These are phyloP conservation scores for Trididemnum miniatum DNA, from an alignment of 23 tunicate genomes.

Conservation along the genomic window DNA sequence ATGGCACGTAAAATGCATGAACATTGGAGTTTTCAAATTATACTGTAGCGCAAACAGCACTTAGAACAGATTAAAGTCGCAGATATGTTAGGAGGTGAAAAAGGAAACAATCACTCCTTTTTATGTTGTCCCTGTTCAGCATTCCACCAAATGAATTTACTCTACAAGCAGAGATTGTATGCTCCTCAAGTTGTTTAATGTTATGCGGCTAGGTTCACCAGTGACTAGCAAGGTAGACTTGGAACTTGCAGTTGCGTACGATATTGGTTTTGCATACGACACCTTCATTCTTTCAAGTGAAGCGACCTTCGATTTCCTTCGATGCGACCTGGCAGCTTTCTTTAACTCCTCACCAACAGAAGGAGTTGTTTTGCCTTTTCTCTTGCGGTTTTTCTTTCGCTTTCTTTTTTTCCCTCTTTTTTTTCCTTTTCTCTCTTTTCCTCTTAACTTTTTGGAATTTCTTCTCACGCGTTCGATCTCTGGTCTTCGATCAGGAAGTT, in stretches of 20 bases:
- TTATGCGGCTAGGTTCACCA: background rate
- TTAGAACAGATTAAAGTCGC: too few species aligned
- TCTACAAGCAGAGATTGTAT: background rate
- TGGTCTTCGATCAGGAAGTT: constrained; percentile 37
- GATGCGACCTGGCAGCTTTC: background rate
- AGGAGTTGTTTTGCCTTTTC: background rate
- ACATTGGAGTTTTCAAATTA: too few species aligned
- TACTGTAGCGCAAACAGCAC: too few species aligned
- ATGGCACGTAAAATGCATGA: too few species aligned
- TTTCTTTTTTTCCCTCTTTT: constrained; percentile 8
- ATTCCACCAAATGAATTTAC: too few species aligned
- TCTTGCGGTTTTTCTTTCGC: background rate
- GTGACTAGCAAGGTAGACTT: background rate
- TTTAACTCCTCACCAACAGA: background rate
- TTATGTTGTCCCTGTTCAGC: too few species aligned
- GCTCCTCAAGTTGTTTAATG: background rate
- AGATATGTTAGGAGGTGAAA: too few species aligned
- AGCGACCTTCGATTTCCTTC: background rate
- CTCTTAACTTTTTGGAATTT: background rate
- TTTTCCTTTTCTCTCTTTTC: background rate
- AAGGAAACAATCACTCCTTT: too few species aligned
- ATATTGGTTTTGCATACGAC: background rate
- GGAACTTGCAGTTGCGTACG: background rate
- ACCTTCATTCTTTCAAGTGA: too few species aligned
- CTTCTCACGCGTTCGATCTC: background rate